Percentiles rank a stretch among this genome's conserved stretches.
Evolutionary conservation across 2,797 vertebrate genomes (phyloP).

Genomic region (Loriculus beryllinus): DNA sequence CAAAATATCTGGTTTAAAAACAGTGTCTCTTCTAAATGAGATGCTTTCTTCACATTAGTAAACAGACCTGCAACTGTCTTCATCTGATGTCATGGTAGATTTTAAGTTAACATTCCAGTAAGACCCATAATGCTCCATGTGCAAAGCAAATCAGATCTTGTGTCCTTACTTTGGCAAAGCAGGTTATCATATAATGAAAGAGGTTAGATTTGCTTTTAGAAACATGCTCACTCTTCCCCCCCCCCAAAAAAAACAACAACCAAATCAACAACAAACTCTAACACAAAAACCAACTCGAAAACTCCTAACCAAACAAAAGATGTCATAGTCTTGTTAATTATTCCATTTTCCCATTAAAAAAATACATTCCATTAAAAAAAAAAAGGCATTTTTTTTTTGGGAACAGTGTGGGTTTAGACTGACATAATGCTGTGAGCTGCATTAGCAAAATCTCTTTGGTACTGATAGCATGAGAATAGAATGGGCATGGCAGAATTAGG

Average conservation of each 20-base stretch:
- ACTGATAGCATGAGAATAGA: neutral
- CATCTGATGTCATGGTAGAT: neutral
- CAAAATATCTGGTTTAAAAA: neutral
- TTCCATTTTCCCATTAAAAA: neutral
- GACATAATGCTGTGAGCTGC: neutral
- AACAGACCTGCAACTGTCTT: neutral
- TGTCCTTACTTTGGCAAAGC: neutral
- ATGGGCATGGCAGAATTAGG: neutral
- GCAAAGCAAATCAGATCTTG: neutral
- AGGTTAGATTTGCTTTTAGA: neutral
- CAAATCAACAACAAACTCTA: neutral
- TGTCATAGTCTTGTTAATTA: neutral
- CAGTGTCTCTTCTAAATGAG: neutral
- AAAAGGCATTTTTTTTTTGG: neutral
- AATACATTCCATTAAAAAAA: no score
- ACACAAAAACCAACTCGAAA: neutral
- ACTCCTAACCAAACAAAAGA: neutral
- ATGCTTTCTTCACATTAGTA: neutral
- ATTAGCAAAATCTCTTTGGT: neutral
- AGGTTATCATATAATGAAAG: neutral
- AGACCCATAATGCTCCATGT: neutral
- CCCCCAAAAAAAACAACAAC: neutral
- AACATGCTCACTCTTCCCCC: neutral
- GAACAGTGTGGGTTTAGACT: neutral
- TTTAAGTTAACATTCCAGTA: neutral